Base-by-base conservation (phyloP, 2,113 vertebrate species). In the Engraulis encrasicolus region DNA sequence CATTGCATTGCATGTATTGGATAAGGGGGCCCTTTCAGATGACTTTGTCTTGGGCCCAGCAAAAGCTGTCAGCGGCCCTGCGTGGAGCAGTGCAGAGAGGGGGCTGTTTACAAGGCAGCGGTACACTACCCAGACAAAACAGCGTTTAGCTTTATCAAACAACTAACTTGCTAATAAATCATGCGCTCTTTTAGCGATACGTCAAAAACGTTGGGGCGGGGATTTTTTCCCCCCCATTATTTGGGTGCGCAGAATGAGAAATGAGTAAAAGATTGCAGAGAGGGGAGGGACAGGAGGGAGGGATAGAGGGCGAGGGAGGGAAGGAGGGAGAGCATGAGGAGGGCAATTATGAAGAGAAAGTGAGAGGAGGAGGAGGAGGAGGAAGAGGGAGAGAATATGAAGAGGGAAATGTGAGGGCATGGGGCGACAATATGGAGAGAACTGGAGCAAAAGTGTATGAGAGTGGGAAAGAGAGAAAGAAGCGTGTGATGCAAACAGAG, bases 91-190 rank as follows among this genome's bases (percentile, higher is more conserved):
- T 92, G 90, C 91, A 93, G 90, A 92, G 90, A 87, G 90, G 86
- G 83, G 89, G 85, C 91, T 95, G 96, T 96, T 94, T 96, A 96
- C 95, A 96, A 95, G 95, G 95, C 95, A 96, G 95, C 97, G n/a
- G n/a, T n/a, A n/a, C n/a, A n/a, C n/a, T n/a, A n/a, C 97, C 95
- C 93, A 94, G 95, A 96, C 94, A 93, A 92, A 93, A 95, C 94
- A 95, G 91, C 93, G 92, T 96, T 97, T 95, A 94, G 95, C 94
- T 95, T 96, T 96, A 96, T 96, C 96, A 96, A 96, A 95, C 96
- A 93, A n/a, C n/a, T n/a, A n/a, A n/a, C 82, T 92, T 93, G 94
- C 96, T 98, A 98, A 99, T 99, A 99, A 98, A 99, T 98, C 97
- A 98, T 96, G 97, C 92, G 95, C 96, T 96, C 96, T 96, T 95